Conservation (phyloP, 2,113 vertebrate species). For the Lagopus muta region DNA sequence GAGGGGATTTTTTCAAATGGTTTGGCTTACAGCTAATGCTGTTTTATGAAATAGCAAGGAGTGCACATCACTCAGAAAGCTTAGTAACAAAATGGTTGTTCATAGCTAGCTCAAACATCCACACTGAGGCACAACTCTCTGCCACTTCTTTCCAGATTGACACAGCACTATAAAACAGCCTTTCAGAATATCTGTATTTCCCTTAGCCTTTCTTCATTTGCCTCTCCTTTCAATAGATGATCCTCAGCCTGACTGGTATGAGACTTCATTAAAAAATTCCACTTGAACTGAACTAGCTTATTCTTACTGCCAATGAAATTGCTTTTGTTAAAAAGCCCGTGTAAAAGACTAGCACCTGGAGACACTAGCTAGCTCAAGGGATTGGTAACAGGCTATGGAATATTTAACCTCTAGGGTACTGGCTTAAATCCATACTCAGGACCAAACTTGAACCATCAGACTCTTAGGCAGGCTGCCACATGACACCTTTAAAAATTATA, state of each 20-base stretch:
- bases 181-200: background rate
- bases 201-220: background rate
- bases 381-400: conserved; percentile 52
- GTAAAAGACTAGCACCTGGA: conserved; percentile 59
- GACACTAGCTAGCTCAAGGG: conserved; percentile 28
- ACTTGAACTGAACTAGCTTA: background rate
- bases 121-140: background rate
- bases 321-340: conserved; percentile 14
- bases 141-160: background rate
- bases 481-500: background rate
- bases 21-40: background rate
- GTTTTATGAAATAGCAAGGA: background rate
- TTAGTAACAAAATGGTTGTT: background rate
- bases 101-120: background rate
- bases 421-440: conserved; percentile 45
- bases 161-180: background rate
- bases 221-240: background rate
- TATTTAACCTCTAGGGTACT: conserved; percentile 52
- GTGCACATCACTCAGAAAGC: background rate
- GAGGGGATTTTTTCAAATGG: background rate
- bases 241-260: background rate
- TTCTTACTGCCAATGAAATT: conserved; percentile 39
- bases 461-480: conserved; percentile 47
- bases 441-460: conserved; percentile 42
- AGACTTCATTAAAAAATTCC: conserved; percentile 64